These are phyloP conservation scores for Philhelius pedissequus DNA, from an alignment of 2,888 invertebrate species.

Conservation along the genomic window DNA sequence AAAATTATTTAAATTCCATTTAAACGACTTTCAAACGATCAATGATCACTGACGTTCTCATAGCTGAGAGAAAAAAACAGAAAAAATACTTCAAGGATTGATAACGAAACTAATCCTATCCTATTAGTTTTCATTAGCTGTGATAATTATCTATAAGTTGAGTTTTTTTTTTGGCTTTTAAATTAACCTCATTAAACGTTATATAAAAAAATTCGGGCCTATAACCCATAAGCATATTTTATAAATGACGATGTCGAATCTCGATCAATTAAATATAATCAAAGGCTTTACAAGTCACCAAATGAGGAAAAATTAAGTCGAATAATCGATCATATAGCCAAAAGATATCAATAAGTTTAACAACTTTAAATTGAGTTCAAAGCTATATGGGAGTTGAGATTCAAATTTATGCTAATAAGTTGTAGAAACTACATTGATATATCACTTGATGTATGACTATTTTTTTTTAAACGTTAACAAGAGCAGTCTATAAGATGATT, in stretches of 20 bases:
- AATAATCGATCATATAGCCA: constrained; percentile 10
- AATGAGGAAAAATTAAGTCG: background rate
- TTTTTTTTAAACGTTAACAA: background rate
- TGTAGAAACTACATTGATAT: background rate
- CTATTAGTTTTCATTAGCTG: constrained; percentile 20
- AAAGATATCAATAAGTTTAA: background rate
- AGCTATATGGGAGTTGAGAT: background rate
- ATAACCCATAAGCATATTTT: background rate
- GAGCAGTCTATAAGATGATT: background rate
- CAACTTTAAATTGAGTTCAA: background rate
- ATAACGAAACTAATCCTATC: background rate
- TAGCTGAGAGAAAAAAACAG: background rate
- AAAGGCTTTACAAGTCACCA: constrained; percentile 1
- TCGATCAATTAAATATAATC: constrained; percentile 14
- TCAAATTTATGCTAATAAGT: background rate
- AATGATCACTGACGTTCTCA: background rate
- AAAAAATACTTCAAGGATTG: background rate
- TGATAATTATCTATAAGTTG: constrained; percentile 14
- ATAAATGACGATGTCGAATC: background rate
- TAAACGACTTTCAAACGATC: background rate
- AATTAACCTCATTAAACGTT: background rate
- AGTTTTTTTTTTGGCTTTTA: background rate
- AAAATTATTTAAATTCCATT: background rate
- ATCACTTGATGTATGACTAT: background rate
- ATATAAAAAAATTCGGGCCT: background rate